Conservation (phyloP, 2,113 vertebrate species). For the Opisthocomus hoazin region DNA sequence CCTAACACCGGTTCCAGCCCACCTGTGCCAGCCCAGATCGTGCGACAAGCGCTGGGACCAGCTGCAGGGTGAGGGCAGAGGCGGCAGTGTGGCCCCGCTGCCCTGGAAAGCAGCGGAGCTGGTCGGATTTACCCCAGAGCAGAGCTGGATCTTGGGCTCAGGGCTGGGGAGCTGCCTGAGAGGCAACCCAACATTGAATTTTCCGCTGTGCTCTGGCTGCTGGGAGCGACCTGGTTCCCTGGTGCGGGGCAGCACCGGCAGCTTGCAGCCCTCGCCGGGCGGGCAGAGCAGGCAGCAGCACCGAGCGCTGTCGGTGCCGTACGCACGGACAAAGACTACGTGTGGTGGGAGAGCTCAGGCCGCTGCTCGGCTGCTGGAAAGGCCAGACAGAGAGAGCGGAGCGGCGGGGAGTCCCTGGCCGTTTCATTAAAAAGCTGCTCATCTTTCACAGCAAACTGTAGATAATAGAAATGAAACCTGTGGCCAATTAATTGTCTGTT, state of each 20-base stretch:
- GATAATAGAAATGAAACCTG: not conserved
- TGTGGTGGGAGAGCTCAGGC: not conserved
- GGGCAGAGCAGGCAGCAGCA: not conserved
- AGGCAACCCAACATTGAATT: not conserved
- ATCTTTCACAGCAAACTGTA: not conserved
- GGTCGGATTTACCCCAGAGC: accelerated
- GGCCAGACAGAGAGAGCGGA: not conserved
- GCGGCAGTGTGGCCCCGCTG: accelerated
- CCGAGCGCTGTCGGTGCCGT: not conserved
- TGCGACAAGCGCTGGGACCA: not conserved
- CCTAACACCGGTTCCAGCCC: not conserved
- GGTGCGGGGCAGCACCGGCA: not conserved
- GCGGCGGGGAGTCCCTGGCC: accelerated
- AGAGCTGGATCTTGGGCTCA: not conserved
- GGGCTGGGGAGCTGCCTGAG: not conserved
- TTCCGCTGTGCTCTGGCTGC: accelerated
- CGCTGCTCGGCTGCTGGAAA: not conserved
- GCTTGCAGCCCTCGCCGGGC: not conserved
- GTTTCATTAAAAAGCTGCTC: not conserved
- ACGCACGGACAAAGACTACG: not conserved
- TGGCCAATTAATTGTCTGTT: accelerated
- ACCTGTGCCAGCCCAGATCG: not conserved
- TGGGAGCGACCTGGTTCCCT: accelerated
- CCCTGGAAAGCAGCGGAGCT: not conserved
- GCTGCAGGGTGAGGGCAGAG: not conserved